A percentile compares a stretch with the other conserved stretches of the same genome.
Conservation (phyloP, 2,113 vertebrate species). For the Raja brachyura region DNA sequence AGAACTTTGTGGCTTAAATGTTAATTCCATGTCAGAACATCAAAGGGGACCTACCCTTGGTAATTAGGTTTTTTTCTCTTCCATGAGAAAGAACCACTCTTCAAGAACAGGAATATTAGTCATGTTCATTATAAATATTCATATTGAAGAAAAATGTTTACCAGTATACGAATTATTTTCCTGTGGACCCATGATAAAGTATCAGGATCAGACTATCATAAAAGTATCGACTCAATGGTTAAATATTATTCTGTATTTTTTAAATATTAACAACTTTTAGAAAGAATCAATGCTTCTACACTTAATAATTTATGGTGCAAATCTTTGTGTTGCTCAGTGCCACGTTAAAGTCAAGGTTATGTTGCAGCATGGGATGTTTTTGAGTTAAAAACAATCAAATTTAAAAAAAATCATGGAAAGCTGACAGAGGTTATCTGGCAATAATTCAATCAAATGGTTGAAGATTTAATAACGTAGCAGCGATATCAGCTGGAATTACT, state of each 20-base stretch:
- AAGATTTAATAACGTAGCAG: not conserved
- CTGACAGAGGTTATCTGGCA: not conserved
- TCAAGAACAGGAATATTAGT: conserved; percentile 64
- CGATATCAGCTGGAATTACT: not conserved
- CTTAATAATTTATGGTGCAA: conserved; percentile 78
- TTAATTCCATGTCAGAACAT: not conserved
- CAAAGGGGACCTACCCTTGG: not conserved
- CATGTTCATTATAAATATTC: conserved; percentile 52
- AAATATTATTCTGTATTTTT: conserved; percentile 80
- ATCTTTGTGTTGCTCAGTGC: conserved; percentile 69
- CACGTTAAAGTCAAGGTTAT: conserved; percentile 60
- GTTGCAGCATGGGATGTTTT: not conserved
- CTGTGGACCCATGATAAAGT: conserved; percentile 66
- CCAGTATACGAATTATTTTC: conserved; percentile 64
- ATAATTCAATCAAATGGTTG: not conserved
- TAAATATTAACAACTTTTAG: conserved; percentile 54
- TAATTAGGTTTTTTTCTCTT: too few species aligned
- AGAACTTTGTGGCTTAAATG: not conserved
- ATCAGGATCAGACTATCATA: conserved; percentile 64
- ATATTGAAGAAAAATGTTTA: conserved; percentile 58
- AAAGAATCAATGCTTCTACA: conserved; percentile 48
- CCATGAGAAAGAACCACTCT: conserved; percentile 58
- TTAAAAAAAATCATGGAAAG: not conserved
- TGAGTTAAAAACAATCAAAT: not conserved
- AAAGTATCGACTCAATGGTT: conserved; percentile 75